Percentiles rank a stretch among this genome's conserved stretches.
Evolutionary conservation across 2,888 invertebrate species (phyloP).

Genomic region (Caenorhabditis virilis): DNA sequence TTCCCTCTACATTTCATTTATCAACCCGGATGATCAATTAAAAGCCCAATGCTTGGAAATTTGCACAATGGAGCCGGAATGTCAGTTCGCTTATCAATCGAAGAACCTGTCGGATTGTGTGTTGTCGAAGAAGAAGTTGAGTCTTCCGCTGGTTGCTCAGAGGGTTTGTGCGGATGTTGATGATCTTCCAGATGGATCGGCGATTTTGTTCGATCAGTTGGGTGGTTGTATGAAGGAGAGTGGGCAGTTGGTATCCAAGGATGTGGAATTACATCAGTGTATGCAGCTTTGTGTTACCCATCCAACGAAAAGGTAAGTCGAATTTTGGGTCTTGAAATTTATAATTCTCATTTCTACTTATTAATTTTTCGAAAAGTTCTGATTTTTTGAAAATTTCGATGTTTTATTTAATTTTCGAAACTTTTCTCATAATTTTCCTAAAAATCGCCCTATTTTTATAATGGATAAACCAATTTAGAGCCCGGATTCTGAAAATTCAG

Average conservation of each 20-base stretch:
- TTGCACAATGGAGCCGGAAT: constrained; percentile 20
- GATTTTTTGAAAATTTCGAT: no score
- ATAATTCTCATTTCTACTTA: no score
- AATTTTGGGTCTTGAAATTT: no score
- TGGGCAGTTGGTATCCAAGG: constrained; percentile 11
- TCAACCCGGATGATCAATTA: constrained; percentile 7
- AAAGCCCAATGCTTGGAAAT: constrained; percentile 34
- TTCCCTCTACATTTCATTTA: constrained; percentile 17
- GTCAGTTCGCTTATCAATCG: constrained; percentile 18
- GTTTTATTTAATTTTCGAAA: no score
- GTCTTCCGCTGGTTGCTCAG: constrained; percentile 19
- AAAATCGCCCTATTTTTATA: no score
- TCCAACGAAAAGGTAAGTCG: constrained; percentile 39
- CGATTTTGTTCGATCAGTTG: constrained; percentile 41
- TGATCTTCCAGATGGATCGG: constrained; percentile 24
- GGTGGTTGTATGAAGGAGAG: constrained; percentile 15
- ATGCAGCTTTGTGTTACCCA: constrained; percentile 45
- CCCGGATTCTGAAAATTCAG: no score
- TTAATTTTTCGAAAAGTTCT: no score
- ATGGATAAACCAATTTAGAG: no score
- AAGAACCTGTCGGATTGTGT: constrained; percentile 14
- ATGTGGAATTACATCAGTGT: constrained; percentile 35
- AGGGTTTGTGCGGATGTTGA: constrained; percentile 19
- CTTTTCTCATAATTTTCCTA: no score
- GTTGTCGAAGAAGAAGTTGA: constrained; percentile 3